phyloP scores from a whole-genome alignment of 2,113 vertebrate species.

The Galbula dea region DNA sequence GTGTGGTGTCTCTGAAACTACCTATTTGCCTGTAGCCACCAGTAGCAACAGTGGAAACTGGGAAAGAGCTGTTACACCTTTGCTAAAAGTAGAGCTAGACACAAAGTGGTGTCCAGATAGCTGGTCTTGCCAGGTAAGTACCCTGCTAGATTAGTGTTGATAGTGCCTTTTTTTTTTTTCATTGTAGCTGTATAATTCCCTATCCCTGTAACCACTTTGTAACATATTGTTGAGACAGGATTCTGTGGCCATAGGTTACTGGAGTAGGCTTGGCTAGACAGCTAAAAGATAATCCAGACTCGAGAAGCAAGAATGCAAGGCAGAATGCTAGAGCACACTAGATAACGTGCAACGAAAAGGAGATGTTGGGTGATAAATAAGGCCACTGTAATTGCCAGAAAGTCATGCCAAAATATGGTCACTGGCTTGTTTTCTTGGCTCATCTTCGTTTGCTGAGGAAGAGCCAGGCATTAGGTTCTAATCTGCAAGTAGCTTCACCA shows the following conservation, averaged over 20 bases:
- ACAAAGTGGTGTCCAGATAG: not conserved
- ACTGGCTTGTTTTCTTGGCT: slow-evolving; percentile 23
- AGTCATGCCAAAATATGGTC: not conserved
- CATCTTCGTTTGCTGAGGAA: not conserved
- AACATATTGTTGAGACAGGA: not conserved
- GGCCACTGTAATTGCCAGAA: not conserved
- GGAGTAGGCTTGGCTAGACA: slow-evolving; percentile 27
- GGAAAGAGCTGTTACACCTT: not conserved
- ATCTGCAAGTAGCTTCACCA: not conserved
- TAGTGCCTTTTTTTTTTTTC: not conserved
- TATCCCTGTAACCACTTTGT: not conserved
- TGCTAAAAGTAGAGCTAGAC: not conserved
- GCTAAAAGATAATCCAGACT: slow-evolving; percentile 9
- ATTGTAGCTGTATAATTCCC: not conserved
- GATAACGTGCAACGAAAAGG: not conserved
- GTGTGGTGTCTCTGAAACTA: not conserved
- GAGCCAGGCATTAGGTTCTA: not conserved
- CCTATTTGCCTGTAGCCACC: not conserved
- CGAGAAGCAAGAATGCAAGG: not conserved
- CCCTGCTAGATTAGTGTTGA: not conserved
- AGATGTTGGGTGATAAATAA: slow-evolving; percentile 5
- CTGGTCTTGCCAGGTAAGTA: not conserved
- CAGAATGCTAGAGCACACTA: not conserved
- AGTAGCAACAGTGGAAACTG: not conserved
- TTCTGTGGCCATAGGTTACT: not conserved